Percentiles rank a stretch among this genome's conserved stretches.
Conservation (phyloP, 2,113 vertebrate genomes). For the Epinephelus cyanopodus region DNA sequence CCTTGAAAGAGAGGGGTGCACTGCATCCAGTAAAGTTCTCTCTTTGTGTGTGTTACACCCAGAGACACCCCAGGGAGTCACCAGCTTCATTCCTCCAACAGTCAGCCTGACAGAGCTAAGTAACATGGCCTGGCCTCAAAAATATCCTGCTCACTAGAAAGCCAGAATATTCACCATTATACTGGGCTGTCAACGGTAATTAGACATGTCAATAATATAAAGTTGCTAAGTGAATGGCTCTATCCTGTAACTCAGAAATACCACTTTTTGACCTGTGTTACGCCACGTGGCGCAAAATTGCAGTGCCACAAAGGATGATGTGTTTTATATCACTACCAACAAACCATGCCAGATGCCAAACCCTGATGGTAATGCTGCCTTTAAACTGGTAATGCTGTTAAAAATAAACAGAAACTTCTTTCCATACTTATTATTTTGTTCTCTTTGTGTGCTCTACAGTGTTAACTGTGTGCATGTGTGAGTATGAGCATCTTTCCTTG, state of each 20-base stretch:
- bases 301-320: too few species aligned
- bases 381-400: too few species aligned
- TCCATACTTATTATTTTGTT: too few species aligned
- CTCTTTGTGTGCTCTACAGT: neutral
- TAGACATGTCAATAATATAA: neutral
- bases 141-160: neutral
- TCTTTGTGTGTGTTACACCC: constrained; percentile 10
- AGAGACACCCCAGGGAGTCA: constrained; percentile 7
- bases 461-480: neutral
- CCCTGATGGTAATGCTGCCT: too few species aligned
- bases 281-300: too few species aligned
- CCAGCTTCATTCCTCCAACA: constrained; percentile 24
- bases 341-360: too few species aligned
- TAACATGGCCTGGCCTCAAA: too few species aligned
- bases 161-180: neutral
- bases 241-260: neutral
- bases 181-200: too few species aligned
- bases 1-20: neutral
- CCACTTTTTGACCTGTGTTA: too few species aligned
- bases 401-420: too few species aligned
- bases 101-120: neutral
- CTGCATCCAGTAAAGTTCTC: neutral
- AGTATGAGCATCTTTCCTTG: neutral
- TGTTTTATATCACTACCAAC: too few species aligned
- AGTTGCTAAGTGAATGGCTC: neutral